Conservation (phyloP, 2,888 invertebrate species). For the Stenodera caucasica region DNA sequence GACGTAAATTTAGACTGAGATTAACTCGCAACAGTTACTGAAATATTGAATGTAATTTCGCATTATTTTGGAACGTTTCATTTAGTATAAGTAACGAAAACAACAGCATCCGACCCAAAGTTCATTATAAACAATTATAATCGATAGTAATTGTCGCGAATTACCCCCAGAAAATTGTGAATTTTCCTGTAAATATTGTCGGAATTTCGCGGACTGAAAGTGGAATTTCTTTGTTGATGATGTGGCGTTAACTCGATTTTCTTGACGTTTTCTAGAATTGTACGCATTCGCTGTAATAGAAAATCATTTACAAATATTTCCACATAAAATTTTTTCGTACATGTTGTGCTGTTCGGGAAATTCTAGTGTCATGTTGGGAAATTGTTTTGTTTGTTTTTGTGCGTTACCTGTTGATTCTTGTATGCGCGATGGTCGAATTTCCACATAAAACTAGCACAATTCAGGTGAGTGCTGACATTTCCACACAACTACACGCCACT, state of each 20-base stretch:
- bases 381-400: conserved; percentile 21
- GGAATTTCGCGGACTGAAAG: too few relatives aligned
- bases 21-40: conserved; percentile 52
- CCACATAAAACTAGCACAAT: conserved; percentile 11
- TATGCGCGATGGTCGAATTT: conserved; percentile 20
- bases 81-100: conserved; percentile 40
- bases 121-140: too few relatives aligned
- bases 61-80: conserved; percentile 49
- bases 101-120: conserved; percentile 31
- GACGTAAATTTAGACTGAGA: conserved; percentile 53
- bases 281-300: neutral
- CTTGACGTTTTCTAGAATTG: neutral
- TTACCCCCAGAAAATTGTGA: too few relatives aligned
- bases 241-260: too few relatives aligned
- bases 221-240: too few relatives aligned
- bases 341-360: neutral
- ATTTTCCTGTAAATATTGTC: too few relatives aligned
- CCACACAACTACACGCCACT: neutral
- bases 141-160: too few relatives aligned
- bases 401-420: conserved; percentile 29
- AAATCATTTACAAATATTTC: too few relatives aligned
- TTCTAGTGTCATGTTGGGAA: conserved; percentile 11
- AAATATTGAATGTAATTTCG: conserved; percentile 52
- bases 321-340: neutral
- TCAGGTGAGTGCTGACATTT: conserved; percentile 21